Evolutionary conservation across 2,888 invertebrate genomes (phyloP).

Genomic region (Argyra leucocephala): DNA sequence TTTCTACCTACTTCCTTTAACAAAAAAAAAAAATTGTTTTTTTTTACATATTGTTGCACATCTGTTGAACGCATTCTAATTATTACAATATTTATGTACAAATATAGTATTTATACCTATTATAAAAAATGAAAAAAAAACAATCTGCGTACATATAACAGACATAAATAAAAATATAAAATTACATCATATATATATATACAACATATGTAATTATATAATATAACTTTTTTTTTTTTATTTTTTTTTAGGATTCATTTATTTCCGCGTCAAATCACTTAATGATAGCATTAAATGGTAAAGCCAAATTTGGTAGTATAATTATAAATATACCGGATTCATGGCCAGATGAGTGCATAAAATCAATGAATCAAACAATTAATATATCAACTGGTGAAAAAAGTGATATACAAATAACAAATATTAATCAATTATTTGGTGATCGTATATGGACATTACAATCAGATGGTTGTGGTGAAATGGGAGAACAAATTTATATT

Average conservation of each 20-base stretch:
- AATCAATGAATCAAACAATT: conserved; percentile 30
- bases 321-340: conserved; percentile 51
- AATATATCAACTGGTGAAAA: conserved; percentile 45
- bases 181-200: too few relatives aligned
- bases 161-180: too few relatives aligned
- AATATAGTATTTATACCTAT: too few relatives aligned
- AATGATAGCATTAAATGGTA: conserved; percentile 49
- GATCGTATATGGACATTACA: conserved; percentile 53
- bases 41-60: too few relatives aligned
- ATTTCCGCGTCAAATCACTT: conserved; percentile 49
- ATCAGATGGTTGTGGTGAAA: conserved; percentile 49
- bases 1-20: too few relatives aligned
- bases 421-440: conserved; percentile 47
- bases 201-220: too few relatives aligned
- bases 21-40: too few relatives aligned
- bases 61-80: too few relatives aligned
- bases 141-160: too few relatives aligned
- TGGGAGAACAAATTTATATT: conserved; percentile 51
- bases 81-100: too few relatives aligned
- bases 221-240: not conserved
- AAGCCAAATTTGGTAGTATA: conserved; percentile 49
- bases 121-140: too few relatives aligned
- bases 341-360: conserved; percentile 49
- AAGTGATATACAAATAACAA: conserved; percentile 48
- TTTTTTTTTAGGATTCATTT: conserved; percentile 17